These are phyloP conservation scores for Contarinia nasturtii DNA, from an alignment of 1,140 invertebrate species.

Conservation along the genomic window DNA sequence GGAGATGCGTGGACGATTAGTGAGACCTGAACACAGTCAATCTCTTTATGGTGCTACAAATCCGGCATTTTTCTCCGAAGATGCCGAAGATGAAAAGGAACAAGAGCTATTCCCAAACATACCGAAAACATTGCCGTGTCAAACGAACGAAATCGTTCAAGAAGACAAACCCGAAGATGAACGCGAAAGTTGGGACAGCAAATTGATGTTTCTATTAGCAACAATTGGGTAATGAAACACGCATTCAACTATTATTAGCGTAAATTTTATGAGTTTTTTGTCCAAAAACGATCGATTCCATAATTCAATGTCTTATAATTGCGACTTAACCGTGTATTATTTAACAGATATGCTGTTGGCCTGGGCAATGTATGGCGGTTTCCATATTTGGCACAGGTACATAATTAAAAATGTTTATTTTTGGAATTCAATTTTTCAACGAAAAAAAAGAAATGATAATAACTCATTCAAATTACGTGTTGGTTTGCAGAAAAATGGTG, in stretches of 20 bases:
- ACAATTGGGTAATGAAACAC: slow-evolving; percentile 44
- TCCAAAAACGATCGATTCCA: not conserved
- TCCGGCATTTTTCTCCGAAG: slow-evolving; percentile 52
- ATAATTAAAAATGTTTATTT: too few relatives aligned
- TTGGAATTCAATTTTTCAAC: too few relatives aligned
- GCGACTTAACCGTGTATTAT: too few relatives aligned
- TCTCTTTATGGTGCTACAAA: slow-evolving; percentile 68
- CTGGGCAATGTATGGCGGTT: slow-evolving; percentile 90
- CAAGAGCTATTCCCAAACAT: slow-evolving; percentile 11
- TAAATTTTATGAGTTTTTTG: not conserved
- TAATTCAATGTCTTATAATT: not conserved
- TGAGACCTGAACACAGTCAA: slow-evolving; percentile 44
- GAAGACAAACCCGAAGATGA: slow-evolving; percentile 55
- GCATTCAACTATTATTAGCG: not conserved
- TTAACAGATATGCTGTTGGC: slow-evolving; percentile 61
- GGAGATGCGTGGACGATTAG: slow-evolving; percentile 56
- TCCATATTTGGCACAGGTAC: slow-evolving; percentile 71
- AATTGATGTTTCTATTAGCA: slow-evolving; percentile 75
- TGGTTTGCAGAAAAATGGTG: slow-evolving; percentile 84
- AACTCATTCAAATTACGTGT: too few relatives aligned
- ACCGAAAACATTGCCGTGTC: slow-evolving; percentile 27
- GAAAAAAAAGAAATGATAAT: too few relatives aligned
- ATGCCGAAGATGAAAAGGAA: slow-evolving; percentile 27
- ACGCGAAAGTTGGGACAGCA: slow-evolving; percentile 83
- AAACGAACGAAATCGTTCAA: slow-evolving; percentile 44